Percentiles rank a stretch among this genome's conserved stretches.
Conservation (phyloP, 2,113 vertebrate species). For the Edolisoma coerulescens region DNA sequence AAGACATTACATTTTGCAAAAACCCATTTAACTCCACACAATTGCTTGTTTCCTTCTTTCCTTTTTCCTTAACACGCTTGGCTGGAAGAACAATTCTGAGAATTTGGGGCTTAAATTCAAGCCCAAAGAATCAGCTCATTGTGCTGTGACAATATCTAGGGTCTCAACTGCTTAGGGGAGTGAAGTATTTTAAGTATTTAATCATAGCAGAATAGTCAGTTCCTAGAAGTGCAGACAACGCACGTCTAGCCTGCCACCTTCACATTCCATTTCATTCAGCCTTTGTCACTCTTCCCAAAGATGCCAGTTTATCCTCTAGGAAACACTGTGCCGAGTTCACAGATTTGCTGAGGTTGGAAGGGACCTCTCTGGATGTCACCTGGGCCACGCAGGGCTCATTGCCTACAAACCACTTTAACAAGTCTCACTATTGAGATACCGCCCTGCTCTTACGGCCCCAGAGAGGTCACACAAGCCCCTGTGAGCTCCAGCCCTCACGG, state of each 20-base stretch:
- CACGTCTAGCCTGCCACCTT: not conserved
- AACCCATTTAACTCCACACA: not conserved
- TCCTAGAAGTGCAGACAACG: not conserved
- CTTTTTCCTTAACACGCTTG: not conserved
- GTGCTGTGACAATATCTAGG: not conserved
- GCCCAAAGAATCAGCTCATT: not conserved
- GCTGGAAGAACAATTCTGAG: not conserved
- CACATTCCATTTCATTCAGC: not conserved
- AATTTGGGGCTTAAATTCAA: not conserved
- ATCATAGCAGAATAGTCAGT: not conserved
- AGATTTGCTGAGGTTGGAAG: not conserved
- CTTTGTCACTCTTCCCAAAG: not conserved
- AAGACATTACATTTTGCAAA: not conserved
- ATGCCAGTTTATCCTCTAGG: not conserved
- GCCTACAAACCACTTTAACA: not conserved
- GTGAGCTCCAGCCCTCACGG: rapidly evolving
- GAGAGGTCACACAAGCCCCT: not conserved
- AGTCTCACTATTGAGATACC: not conserved
- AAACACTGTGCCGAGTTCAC: rapidly evolving
- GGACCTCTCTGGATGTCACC: not conserved
- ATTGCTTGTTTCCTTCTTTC: not conserved
- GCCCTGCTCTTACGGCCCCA: not conserved
- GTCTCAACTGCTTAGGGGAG: not conserved
- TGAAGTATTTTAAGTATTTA: not conserved
- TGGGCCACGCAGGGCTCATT: not conserved